Conservation (phyloP, 2,888 invertebrate species). For the Drosophila paranaensis region DNA sequence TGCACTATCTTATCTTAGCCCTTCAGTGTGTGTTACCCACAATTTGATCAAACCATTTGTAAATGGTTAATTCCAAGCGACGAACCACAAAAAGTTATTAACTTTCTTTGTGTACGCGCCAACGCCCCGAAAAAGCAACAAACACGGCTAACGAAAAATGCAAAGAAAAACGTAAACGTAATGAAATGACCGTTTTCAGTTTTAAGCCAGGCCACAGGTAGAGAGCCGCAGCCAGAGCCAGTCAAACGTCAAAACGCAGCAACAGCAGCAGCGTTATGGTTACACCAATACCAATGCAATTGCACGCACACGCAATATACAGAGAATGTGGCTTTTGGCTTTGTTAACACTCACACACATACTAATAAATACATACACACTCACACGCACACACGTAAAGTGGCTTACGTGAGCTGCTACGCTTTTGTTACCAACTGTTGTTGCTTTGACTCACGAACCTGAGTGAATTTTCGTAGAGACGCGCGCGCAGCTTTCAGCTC, state of each 20-base stretch:
- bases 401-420: conserved; percentile 37
- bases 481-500: conserved; percentile 70
- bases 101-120: conserved; percentile 63
- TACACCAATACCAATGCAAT: conserved; percentile 41
- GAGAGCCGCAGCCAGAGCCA: conserved; percentile 31
- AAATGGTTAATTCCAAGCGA: conserved; percentile 14
- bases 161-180: conserved; percentile 68
- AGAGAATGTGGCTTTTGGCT: conserved; percentile 39
- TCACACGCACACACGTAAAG: conserved; percentile 20
- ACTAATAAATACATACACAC: conserved; percentile 15
- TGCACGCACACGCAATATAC: conserved; percentile 31
- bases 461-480: conserved; percentile 46
- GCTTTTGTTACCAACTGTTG: conserved; percentile 68
- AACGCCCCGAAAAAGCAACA: conserved; percentile 71
- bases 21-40: neutral
- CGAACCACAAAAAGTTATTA: conserved; percentile 19
- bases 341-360: conserved; percentile 46
- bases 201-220: conserved; percentile 57
- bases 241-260: conserved; percentile 58
- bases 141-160: conserved; percentile 42
- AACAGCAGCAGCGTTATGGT: conserved; percentile 25
- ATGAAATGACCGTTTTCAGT: conserved; percentile 79
- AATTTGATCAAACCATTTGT: conserved; percentile 29
- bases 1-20: conserved; percentile 61
- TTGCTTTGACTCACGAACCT: conserved; percentile 56